phyloP scores from a whole-genome alignment of 2,888 invertebrate species.

The Pegoplata infirma region DNA sequence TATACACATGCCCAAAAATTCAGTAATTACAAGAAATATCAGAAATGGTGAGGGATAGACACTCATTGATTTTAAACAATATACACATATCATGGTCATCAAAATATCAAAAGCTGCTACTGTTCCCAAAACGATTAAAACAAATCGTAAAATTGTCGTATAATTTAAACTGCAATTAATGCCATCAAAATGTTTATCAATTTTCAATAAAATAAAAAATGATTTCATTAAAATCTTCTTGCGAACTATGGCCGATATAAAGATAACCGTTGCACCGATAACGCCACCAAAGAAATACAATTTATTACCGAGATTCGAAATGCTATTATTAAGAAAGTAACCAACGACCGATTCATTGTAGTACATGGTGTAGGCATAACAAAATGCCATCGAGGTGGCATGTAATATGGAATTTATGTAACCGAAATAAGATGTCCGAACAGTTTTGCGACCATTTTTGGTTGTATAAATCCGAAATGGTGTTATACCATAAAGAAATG shows the following conservation, averaged over 20 bases:
- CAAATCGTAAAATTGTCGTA: slow-evolving; percentile 39
- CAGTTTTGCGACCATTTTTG: slow-evolving; percentile 42
- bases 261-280: slow-evolving; percentile 42
- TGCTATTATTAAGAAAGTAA: slow-evolving; percentile 59
- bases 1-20: slow-evolving; percentile 55
- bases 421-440: slow-evolving; percentile 45
- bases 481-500: slow-evolving; percentile 58
- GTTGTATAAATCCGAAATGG: slow-evolving; percentile 58
- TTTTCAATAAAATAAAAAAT: slow-evolving; percentile 37
- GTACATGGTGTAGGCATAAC: slow-evolving; percentile 46
- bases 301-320: slow-evolving; percentile 57
- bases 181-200: slow-evolving; percentile 32
- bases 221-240: slow-evolving; percentile 48
- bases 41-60: slow-evolving; percentile 59
- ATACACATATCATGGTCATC: slow-evolving; percentile 34
- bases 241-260: slow-evolving; percentile 40
- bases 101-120: slow-evolving; percentile 23
- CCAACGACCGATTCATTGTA: slow-evolving; percentile 63
- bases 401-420: slow-evolving; percentile 48
- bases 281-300: slow-evolving; percentile 50
- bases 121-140: slow-evolving; percentile 18
- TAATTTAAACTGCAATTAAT: slow-evolving; percentile 48
- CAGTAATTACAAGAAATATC: slow-evolving; percentile 45
- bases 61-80: slow-evolving; percentile 54
- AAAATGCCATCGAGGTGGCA: slow-evolving; percentile 25